Percentiles rank a stretch among this genome's conserved stretches.
Evolutionary conservation across 64 coral and sea anemone species (phyloP).

Genomic region (Acropora yongei): DNA sequence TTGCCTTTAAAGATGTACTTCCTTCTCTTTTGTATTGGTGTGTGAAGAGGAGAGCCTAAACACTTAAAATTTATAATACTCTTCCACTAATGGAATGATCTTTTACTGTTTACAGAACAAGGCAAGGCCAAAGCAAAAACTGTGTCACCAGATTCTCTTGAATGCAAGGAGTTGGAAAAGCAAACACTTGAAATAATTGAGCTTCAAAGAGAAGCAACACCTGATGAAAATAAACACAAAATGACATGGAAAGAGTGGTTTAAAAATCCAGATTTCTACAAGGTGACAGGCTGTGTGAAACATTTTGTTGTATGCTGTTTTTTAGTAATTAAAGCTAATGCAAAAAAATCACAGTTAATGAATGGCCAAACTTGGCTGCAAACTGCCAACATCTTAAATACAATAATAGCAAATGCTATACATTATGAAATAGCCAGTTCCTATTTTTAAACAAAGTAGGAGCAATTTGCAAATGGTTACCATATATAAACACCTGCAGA

Average conservation of each 20-base stretch:
- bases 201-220: conserved; percentile 49
- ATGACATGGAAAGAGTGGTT: conserved; percentile 85
- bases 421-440: no score
- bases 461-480: no score
- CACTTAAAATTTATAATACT: neutral
- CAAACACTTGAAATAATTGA: conserved; percentile 36
- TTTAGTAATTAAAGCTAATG: neutral
- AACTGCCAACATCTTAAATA: no score
- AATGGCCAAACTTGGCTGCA: no score
- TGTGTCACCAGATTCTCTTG: neutral
- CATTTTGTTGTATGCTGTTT: neutral
- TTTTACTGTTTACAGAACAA: neutral
- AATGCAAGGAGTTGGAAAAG: conserved; percentile 45
- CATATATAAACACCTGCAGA: no score
- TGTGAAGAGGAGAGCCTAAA: neutral
- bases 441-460: no score
- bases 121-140: neutral
- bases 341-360: no score
- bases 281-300: conserved; percentile 36
- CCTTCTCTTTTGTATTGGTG: neutral
- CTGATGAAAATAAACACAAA: conserved; percentile 9
- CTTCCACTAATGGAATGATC: neutral
- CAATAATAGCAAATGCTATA: no score
- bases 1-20: no score
- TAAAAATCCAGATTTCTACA: conserved; percentile 81